These are phyloP conservation scores for Drosophila melanica DNA, from an alignment of 1,140 invertebrate genomes.

Conservation along the genomic window DNA sequence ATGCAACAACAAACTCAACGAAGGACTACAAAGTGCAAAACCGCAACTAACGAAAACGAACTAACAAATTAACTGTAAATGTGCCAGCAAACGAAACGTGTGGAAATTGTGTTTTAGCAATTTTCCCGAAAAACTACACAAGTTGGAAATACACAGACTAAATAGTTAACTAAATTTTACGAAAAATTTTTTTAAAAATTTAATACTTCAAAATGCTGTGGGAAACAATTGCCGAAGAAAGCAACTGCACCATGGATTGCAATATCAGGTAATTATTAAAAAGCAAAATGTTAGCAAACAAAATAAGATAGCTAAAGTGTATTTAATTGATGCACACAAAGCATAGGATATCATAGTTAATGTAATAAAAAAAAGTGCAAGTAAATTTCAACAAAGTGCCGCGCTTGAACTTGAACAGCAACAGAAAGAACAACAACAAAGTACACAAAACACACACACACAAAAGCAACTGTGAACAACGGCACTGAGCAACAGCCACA, in stretches of 20 bases:
- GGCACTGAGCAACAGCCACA: slow-evolving; percentile 22
- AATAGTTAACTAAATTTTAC: slow-evolving; percentile 25
- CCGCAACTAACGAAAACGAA: slow-evolving; percentile 26
- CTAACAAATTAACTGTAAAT: slow-evolving; percentile 60
- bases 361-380: slow-evolving; percentile 63
- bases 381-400: slow-evolving; percentile 32
- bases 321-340: slow-evolving; percentile 20
- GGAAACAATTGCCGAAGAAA: slow-evolving; percentile 79
- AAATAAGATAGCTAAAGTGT: slow-evolving; percentile 28
- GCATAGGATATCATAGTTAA: slow-evolving; percentile 9
- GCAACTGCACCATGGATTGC: slow-evolving; percentile 77
- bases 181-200: slow-evolving; percentile 24
- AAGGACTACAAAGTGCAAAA: slow-evolving; percentile 67
- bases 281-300: background rate
- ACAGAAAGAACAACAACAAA: slow-evolving; percentile 38
- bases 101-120: slow-evolving; percentile 82
- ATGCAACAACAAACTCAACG: slow-evolving; percentile 42
- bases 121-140: slow-evolving; percentile 49
- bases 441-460: slow-evolving; percentile 7
- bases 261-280: slow-evolving; percentile 78
- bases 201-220: slow-evolving; percentile 74
- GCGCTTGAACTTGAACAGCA: slow-evolving; percentile 43
- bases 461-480: slow-evolving; percentile 41
- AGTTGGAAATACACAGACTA: slow-evolving; percentile 11
- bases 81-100: slow-evolving; percentile 46